Percentiles rank a stretch among this genome's conserved stretches.
These are phyloP conservation scores for Penelope pileata DNA, from an alignment of 2,113 vertebrate genomes.

Conservation along the genomic window DNA sequence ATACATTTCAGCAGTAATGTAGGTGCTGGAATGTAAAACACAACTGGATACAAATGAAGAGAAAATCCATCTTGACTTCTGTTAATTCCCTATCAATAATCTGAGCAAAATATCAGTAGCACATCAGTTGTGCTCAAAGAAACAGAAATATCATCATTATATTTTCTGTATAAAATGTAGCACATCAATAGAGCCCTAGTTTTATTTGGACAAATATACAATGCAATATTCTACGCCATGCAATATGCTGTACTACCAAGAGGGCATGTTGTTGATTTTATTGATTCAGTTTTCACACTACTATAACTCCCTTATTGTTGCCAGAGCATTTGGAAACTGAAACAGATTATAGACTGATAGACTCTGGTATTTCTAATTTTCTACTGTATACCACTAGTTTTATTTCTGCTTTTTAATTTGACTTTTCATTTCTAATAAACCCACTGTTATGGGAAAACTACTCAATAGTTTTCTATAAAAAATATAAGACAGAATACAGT, in stretches of 20 bases:
- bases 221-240: background rate
- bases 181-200: background rate
- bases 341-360: background rate
- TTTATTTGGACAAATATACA: background rate
- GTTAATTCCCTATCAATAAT: background rate
- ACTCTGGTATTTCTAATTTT: background rate
- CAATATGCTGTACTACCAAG: background rate
- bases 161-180: background rate
- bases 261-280: constrained; percentile 12
- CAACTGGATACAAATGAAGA: background rate
- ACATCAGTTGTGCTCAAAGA: background rate
- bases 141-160: background rate
- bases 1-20: background rate
- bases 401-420: background rate
- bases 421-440: constrained; percentile 10
- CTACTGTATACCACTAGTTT: background rate
- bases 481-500: background rate
- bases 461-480: background rate
- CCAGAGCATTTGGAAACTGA: background rate
- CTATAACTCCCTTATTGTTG: background rate
- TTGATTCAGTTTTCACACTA: constrained; percentile 26
- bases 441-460: background rate
- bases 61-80: background rate
- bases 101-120: background rate
- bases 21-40: background rate